Conservation (phyloP, 2,113 vertebrate genomes). For the Megaptera novaeangliae region DNA sequence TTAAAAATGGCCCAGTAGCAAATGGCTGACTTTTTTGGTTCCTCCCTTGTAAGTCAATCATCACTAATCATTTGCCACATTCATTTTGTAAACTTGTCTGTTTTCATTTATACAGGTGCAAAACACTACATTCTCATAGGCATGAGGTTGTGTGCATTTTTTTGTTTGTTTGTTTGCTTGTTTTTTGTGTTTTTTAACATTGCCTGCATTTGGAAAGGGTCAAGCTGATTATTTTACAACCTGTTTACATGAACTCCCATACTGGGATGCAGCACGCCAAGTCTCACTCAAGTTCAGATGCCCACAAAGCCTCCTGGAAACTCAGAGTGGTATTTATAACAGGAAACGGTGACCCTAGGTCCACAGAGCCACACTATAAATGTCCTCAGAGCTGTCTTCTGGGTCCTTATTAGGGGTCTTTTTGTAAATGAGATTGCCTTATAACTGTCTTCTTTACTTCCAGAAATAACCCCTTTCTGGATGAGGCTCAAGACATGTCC, state of each 20-base stretch:
- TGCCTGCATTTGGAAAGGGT: conserved; percentile 36
- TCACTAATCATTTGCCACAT: not conserved
- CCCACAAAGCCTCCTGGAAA: not conserved
- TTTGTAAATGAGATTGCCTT: not conserved
- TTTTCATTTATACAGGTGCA: conserved; percentile 63
- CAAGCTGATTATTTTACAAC: conserved; percentile 28
- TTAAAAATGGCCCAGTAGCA: not conserved
- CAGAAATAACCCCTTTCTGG: not conserved
- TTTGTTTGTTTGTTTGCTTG: not conserved
- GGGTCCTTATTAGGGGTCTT: not conserved
- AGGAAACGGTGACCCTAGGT: not conserved
- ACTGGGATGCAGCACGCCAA: not conserved
- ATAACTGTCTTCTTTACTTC: not conserved
- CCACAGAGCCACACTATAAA: not conserved
- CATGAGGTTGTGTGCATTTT: not conserved
- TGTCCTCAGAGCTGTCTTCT: not conserved
- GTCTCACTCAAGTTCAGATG: conserved; percentile 16
- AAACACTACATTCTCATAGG: not conserved
- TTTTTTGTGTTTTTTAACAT: not conserved
- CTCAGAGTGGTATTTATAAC: not conserved
- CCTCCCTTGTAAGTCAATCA: not conserved
- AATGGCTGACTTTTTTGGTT: not conserved
- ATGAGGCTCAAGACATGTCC: not conserved
- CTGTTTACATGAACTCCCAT: conserved; percentile 30
- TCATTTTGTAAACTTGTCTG: conserved; percentile 30